phyloP scores from a whole-genome alignment of 2,888 invertebrate genomes.

The Tetrapedia diversipes region DNA sequence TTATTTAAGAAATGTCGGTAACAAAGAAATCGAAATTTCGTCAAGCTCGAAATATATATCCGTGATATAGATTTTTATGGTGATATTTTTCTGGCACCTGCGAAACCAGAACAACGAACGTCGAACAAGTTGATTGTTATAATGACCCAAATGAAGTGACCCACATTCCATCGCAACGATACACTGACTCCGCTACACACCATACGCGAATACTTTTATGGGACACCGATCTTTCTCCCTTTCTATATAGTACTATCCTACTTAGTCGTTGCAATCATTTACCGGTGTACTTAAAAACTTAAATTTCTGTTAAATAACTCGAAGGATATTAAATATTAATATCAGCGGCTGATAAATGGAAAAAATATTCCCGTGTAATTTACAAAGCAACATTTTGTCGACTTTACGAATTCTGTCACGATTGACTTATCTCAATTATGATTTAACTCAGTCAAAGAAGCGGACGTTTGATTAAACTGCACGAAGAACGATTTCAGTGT shows the following conservation, averaged over 20 bases:
- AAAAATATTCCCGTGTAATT: neutral
- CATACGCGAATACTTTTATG: neutral
- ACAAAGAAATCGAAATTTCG: neutral
- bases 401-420: neutral
- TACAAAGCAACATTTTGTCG: neutral
- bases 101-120: conserved; percentile 48
- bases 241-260: neutral
- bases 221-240: conserved; percentile 1
- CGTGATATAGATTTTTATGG: neutral
- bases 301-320: neutral
- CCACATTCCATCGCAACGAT: conserved; percentile 50
- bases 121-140: conserved; percentile 52
- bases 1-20: neutral
- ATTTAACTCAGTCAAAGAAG: conserved; percentile 37
- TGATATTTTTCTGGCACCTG: conserved; percentile 28
- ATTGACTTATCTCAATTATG: conserved; percentile 3
- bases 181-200: conserved; percentile 12
- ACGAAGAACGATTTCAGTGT: conserved; percentile 7
- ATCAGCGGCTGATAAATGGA: neutral
- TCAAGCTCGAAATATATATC: neutral
- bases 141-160: conserved; percentile 64
- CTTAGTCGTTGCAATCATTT: neutral
- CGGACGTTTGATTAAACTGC: conserved; percentile 2
- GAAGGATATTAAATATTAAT: neutral
- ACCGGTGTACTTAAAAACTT: neutral